phyloP scores from a whole-genome alignment of 2,888 invertebrate genomes.

The Vannuccia rotundouncinata region DNA sequence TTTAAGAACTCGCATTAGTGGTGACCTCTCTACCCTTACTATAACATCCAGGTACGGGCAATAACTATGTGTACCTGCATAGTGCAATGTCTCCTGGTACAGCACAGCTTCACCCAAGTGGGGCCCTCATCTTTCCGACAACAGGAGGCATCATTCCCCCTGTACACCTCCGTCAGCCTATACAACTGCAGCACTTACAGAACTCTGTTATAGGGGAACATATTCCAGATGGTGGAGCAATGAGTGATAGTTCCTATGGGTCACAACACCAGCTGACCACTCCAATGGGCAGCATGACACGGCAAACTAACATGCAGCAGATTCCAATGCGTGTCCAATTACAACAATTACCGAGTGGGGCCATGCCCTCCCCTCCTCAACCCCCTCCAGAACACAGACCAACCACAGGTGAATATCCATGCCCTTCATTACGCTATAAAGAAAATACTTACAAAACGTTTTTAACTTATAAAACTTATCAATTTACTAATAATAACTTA shows the following conservation, averaged over 20 bases:
- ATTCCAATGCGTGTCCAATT: not conserved
- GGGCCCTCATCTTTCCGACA: not conserved
- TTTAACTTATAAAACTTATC: too few species aligned
- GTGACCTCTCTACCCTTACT: too few species aligned
- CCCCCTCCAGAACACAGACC: not conserved
- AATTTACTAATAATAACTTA: too few species aligned
- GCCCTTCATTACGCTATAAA: too few species aligned
- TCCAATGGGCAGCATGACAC: not conserved
- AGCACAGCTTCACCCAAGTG: not conserved
- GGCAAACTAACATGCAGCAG: not conserved
- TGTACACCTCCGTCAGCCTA: not conserved
- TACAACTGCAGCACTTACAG: too few species aligned
- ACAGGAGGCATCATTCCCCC: not conserved
- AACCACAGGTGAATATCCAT: not conserved
- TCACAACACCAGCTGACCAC: not conserved
- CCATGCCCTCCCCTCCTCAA: not conserved
- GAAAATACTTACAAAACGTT: too few species aligned
- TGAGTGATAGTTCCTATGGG: not conserved
- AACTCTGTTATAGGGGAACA: not conserved
- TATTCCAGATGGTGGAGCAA: not conserved
- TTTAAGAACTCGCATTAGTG: too few species aligned
- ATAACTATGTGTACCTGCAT: not conserved
- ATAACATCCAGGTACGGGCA: not conserved
- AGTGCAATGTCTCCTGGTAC: not conserved
- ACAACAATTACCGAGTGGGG: not conserved